Evolutionary conservation across 1,140 invertebrate genomes (phyloP).

Genomic region (Conopomorpha cramerella): DNA sequence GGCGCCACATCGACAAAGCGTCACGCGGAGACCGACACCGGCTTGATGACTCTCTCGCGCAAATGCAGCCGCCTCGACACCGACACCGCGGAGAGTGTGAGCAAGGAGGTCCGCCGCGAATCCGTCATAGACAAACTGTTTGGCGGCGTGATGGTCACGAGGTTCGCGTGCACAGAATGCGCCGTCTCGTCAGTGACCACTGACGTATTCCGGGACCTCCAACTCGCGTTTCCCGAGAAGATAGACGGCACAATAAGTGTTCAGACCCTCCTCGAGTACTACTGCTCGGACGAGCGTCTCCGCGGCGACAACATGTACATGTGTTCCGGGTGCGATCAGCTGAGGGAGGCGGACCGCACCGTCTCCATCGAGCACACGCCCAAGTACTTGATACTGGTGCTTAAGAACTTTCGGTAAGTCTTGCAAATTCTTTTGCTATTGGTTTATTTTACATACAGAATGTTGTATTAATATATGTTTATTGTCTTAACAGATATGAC

Average conservation of each 20-base stretch:
- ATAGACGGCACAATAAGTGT: constrained; percentile 61
- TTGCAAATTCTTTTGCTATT: no score
- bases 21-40: not conserved
- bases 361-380: constrained; percentile 75
- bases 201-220: constrained; percentile 80
- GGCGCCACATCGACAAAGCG: not conserved
- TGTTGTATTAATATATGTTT: no score
- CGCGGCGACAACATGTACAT: constrained; percentile 80
- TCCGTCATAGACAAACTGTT: constrained; percentile 55
- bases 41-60: no score
- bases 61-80: not conserved
- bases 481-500: constrained; percentile 28
- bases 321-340: constrained; percentile 74
- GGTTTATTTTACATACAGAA: no score
- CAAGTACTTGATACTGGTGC: constrained; percentile 75
- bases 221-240: constrained; percentile 77
- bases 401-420: constrained; percentile 84
- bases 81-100: not conserved
- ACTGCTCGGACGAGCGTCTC: constrained; percentile 75
- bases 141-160: constrained; percentile 74
- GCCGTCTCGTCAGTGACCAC: constrained; percentile 69
- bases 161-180: constrained; percentile 74
- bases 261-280: constrained; percentile 74
- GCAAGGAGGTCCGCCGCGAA: no score
- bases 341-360: constrained; percentile 77